These are phyloP conservation scores for Agrochola macilenta DNA, from an alignment of 2,888 invertebrate genomes.

Conservation along the genomic window DNA sequence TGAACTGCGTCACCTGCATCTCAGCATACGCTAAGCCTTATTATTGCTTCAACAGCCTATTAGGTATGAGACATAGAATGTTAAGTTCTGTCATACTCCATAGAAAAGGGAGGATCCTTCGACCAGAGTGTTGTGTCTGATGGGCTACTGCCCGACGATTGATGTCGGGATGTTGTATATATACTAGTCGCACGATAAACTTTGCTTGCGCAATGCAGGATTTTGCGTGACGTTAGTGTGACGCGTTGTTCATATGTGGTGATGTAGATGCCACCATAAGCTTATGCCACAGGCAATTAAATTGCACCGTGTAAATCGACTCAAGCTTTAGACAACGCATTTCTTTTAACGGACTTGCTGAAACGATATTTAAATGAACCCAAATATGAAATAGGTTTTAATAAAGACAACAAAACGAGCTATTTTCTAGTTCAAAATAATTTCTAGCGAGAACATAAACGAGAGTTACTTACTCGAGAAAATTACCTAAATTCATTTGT, in stretches of 20 bases:
- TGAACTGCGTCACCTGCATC: no score
- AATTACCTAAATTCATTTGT: slow-evolving; percentile 44
- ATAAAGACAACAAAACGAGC: not conserved
- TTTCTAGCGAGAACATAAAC: not conserved
- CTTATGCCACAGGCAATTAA: not conserved
- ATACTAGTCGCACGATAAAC: no score
- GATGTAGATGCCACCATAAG: no score
- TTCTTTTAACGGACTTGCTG: not conserved
- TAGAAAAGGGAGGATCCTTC: no score
- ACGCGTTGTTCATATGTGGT: no score
- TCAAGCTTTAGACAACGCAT: not conserved
- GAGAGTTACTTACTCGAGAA: slow-evolving; percentile 14
- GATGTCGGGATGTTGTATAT: no score
- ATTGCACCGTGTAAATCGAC: not conserved
- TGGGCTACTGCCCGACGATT: no score
- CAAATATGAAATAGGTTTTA: not conserved
- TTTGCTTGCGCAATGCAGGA: no score
- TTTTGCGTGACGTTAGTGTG: no score
- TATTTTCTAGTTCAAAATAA: not conserved
- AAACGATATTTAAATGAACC: not conserved
- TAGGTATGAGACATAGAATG: no score
- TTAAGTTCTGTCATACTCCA: no score
- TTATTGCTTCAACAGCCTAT: not conserved
- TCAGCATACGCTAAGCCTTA: not conserved
- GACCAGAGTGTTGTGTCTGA: no score